phyloP scores from a whole-genome alignment of 2,888 invertebrate genomes.

The Schrankia costaestrigalis region DNA sequence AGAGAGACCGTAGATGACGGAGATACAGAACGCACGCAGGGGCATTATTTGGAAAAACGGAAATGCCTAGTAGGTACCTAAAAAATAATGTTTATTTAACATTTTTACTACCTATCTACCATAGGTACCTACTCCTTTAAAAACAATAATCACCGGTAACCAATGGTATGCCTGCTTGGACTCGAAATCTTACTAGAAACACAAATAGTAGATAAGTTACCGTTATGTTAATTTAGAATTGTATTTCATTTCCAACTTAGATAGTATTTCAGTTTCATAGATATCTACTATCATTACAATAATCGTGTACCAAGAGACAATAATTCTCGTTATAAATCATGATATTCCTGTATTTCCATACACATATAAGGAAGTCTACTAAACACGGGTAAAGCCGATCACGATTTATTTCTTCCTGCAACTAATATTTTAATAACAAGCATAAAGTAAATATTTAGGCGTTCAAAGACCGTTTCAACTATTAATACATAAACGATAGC shows the following conservation, averaged over 20 bases:
- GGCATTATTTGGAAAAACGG: too few species aligned
- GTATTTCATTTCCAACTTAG: too few species aligned
- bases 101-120: too few species aligned
- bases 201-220: neutral
- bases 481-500: too few species aligned
- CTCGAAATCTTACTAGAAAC: too few species aligned
- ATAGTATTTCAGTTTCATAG: too few species aligned
- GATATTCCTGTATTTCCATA: constrained; percentile 26
- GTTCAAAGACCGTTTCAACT: too few species aligned
- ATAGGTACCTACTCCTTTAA: neutral
- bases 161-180: too few species aligned
- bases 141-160: too few species aligned
- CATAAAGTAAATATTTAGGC: constrained; percentile 49
- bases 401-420: constrained; percentile 64
- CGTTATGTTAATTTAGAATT: constrained; percentile 16
- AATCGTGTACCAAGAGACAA: constrained; percentile 30
- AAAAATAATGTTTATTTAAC: neutral
- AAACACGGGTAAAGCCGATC: constrained; percentile 36
- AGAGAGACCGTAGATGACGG: too few species aligned
- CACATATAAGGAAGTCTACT: constrained; percentile 43
- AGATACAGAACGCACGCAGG: too few species aligned
- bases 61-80: neutral
- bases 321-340: constrained; percentile 28
- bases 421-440: constrained; percentile 46
- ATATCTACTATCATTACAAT: too few species aligned